Percentiles rank a stretch among this genome's conserved stretches.
Conservation (phyloP, 2,113 vertebrate genomes). For the Salvelinus sp. region DNA sequence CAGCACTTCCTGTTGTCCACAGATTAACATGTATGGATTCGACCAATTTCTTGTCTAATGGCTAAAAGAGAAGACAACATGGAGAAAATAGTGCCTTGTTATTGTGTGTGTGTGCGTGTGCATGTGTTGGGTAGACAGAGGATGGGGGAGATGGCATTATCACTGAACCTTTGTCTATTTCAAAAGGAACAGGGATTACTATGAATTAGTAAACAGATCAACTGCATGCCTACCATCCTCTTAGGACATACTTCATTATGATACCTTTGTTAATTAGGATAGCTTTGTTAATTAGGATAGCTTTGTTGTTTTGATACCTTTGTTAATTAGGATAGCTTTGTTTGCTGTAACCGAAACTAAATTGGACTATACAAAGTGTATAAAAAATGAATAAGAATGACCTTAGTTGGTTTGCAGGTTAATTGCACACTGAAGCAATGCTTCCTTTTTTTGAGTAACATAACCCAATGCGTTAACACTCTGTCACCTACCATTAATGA, state of each 20-base stretch:
- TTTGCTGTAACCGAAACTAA: background rate
- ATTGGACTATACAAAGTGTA: background rate
- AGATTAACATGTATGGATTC: constrained; percentile 91
- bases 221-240: background rate
- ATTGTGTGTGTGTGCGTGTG: background rate
- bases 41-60: constrained; percentile 96
- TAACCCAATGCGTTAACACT: background rate
- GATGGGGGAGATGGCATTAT: background rate
- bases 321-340: background rate
- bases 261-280: background rate
- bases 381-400: background rate
- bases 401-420: background rate
- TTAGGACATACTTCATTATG: background rate
- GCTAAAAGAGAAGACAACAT: constrained; percentile 68
- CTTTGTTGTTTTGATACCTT: background rate
- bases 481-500: constrained; percentile 89
- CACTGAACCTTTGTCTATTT: background rate
- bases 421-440: background rate
- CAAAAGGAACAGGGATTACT: background rate
- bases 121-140: background rate
- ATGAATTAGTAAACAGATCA: background rate
- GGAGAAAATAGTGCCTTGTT: background rate
- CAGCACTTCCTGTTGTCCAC: constrained; percentile 60
- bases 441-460: background rate
- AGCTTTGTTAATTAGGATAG: background rate